phyloP scores from a whole-genome alignment of 2,113 vertebrate species.

The Paraplagusia blochii region DNA sequence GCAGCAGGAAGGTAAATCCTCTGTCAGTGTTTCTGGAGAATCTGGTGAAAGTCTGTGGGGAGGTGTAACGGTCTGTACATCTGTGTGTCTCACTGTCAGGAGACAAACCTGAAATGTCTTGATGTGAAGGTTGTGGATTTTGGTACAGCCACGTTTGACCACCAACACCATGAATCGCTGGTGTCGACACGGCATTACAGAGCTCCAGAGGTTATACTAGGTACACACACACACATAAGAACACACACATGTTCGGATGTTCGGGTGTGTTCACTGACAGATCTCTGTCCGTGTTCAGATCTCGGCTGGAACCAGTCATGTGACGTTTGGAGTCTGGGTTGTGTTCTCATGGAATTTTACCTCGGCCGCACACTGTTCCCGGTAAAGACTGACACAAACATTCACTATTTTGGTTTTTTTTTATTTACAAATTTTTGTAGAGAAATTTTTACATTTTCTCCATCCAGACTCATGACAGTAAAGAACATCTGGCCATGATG shows the following conservation, averaged over 20 bases:
- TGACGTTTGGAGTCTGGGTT: conserved; percentile 96
- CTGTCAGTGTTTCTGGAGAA: no score
- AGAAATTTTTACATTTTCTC: no score
- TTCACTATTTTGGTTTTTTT: not conserved
- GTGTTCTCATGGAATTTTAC: conserved; percentile 93
- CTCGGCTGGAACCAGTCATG: conserved; percentile 93
- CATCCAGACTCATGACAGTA: conserved; percentile 88
- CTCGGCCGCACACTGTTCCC: conserved; percentile 88
- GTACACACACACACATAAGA: conserved; percentile 64
- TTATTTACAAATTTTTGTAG: no score
- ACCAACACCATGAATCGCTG: conserved; percentile 87
- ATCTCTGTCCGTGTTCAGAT: conserved; percentile 66
- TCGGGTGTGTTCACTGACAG: not conserved
- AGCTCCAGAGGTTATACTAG: conserved; percentile 93
- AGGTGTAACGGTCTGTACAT: not conserved
- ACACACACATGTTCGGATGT: not conserved
- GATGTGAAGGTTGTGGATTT: conserved; percentile 96
- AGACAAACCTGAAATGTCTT: conserved; percentile 80
- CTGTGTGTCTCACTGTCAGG: conserved; percentile 42
- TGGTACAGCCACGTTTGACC: conserved; percentile 91
- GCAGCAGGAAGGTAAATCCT: conserved; percentile 79
- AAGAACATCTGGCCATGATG: conserved; percentile 96
- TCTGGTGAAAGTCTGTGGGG: not conserved
- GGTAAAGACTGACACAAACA: conserved; percentile 66
- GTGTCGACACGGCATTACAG: conserved; percentile 94